Conservation (phyloP, 2,113 vertebrate species). For the Callipepla californica region DNA sequence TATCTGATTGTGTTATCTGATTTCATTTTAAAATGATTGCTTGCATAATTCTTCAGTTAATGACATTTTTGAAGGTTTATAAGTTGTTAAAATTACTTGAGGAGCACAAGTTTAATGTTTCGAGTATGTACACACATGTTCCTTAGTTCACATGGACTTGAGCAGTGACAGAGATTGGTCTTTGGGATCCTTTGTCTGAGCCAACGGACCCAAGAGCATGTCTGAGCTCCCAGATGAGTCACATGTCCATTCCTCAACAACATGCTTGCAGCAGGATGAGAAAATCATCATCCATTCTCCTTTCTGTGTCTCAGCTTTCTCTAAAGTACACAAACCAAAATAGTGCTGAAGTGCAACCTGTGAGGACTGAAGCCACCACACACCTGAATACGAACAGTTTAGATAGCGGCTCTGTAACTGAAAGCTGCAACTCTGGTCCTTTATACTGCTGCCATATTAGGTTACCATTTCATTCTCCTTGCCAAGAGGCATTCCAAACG, state of each 20-base stretch:
- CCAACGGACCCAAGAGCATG: background rate
- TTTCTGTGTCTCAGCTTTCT: background rate
- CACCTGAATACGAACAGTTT: background rate
- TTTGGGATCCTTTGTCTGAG: background rate
- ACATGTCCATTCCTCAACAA: background rate
- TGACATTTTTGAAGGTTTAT: background rate
- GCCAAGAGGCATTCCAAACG: conserved; percentile 17
- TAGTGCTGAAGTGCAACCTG: background rate
- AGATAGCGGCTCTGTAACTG: background rate
- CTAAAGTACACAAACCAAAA: background rate
- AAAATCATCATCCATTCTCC: background rate
- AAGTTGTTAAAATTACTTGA: background rate
- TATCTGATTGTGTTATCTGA: conserved; percentile 21
- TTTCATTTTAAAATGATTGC: conserved; percentile 34
- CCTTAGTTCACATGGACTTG: background rate
- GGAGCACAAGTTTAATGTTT: background rate
- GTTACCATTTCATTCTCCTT: conserved; percentile 23
- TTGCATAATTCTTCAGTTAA: conserved; percentile 33
- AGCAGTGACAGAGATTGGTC: background rate
- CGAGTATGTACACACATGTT: background rate
- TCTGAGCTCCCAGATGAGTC: background rate
- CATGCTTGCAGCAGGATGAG: background rate
- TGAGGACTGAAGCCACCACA: background rate
- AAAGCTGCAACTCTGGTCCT: background rate
- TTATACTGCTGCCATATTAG: background rate